These are phyloP conservation scores for Drosophila ficusphila DNA, from an alignment of 1,140 invertebrate species.

Conservation along the genomic window DNA sequence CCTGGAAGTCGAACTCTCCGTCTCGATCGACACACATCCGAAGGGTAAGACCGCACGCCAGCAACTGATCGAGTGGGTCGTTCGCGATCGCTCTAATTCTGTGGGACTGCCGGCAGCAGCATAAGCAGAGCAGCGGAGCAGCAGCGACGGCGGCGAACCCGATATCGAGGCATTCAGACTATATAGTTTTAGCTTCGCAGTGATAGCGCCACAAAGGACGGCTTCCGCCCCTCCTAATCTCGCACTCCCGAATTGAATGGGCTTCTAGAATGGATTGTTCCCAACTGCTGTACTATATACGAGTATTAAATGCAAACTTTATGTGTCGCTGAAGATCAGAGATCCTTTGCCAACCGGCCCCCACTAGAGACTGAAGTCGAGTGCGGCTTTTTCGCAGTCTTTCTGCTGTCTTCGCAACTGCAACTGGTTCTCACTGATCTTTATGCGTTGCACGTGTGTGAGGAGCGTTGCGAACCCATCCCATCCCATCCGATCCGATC, in stretches of 20 bases:
- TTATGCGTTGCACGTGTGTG: conserved; percentile 61
- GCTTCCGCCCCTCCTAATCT: conserved; percentile 46
- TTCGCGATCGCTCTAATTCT: conserved; percentile 74
- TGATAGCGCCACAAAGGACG: conserved; percentile 47
- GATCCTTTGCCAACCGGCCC: conserved; percentile 61
- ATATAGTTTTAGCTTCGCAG: conserved; percentile 3
- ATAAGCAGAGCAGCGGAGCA: conserved; percentile 1
- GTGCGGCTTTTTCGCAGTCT: conserved; percentile 21
- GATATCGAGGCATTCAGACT: conserved; percentile 9
- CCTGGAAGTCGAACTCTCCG: conserved; percentile 36
- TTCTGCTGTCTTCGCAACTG: background rate
- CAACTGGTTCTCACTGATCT: conserved; percentile 68
- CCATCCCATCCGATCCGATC: no score
- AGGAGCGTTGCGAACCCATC: background rate
- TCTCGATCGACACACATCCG: conserved; percentile 67
- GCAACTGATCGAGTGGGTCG: conserved; percentile 64
- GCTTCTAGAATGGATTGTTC: background rate
- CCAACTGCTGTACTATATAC: background rate
- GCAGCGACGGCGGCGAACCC: conserved; percentile 4
- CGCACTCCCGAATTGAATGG: conserved; percentile 28
- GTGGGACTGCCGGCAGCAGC: conserved; percentile 29
- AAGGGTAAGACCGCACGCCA: conserved; percentile 74
- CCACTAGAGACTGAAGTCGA: conserved; percentile 46
- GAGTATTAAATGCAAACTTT: conserved; percentile 32
- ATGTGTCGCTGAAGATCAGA: conserved; percentile 9